Base-by-base conservation (phyloP, 1,140 invertebrate genomes). In the Muscidifurax raptorellus region DNA sequence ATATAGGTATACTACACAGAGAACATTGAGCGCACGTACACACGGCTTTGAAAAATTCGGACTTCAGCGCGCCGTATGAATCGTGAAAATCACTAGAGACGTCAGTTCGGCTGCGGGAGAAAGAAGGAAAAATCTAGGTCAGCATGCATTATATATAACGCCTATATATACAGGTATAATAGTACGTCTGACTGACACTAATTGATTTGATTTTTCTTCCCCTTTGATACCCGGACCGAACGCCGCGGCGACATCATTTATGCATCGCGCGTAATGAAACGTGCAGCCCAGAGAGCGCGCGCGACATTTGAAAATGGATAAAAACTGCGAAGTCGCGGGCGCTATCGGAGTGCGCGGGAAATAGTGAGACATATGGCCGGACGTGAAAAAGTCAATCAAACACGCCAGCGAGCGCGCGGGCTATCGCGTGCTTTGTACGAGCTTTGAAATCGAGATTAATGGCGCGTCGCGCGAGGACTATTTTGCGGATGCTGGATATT, bases 331-430 rank as follows among this genome's bases (percentile, higher is more conserved):
- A 40, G 9, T 52, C 13, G 47, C 9, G 7, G 82, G 88, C 82
- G 82, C 52, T 88, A 87, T 88, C 84, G 81, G 22, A 59, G 6
- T n/a, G 6, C 4, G 86, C 82, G 86, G 84, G 40, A 47, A 76
- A n/a, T n/a, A 76, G 74, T 76, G 74, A 44, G 74, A 47, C 40
- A 9, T 28, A 69, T 69, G 25, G 2, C 40, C 36, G 74, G 40
- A 47, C 25, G 10, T 32, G 25, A 47, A 52, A 76, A 76, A 76
- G 30, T 76, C 74, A 76, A 76, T 76, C 74, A 76, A 76, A 44
- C 22, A 36, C 40, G 66, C 36, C 36, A 40, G 7, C 36, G 2
- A 2, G 32, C 5, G 36, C 9, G 7, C 18, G 22, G 5, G 52
- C 22, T 59, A 59, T 59, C 52, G 52, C 9, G 0, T n/a, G 18